Percentiles rank a stretch among this genome's conserved stretches.
These are phyloP conservation scores for Drosophila setifemur DNA, from an alignment of 1,140 invertebrate species.

Conservation along the genomic window DNA sequence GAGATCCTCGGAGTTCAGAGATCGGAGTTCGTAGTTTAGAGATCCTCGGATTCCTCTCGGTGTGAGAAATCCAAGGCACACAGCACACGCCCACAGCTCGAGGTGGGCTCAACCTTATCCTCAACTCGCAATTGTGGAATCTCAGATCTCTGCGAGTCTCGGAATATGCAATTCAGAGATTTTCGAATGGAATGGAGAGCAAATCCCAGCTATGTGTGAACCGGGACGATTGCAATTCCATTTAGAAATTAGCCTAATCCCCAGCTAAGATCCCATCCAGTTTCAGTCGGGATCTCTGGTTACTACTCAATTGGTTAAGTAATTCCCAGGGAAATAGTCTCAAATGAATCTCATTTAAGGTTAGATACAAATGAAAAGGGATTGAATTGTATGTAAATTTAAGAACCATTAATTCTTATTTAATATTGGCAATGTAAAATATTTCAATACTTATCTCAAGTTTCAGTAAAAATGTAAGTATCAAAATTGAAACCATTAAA, in stretches of 20 bases:
- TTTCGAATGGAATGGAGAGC: background rate
- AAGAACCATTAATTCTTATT: too few relatives aligned
- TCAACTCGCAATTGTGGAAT: background rate
- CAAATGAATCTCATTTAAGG: too few relatives aligned
- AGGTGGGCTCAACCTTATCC: slow-evolving; percentile 14
- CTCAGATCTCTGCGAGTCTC: background rate
- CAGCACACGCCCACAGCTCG: slow-evolving; percentile 76
- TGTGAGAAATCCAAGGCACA: slow-evolving; percentile 53
- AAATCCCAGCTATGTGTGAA: slow-evolving; percentile 52
- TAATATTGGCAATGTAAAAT: too few relatives aligned
- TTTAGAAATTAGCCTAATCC: slow-evolving; percentile 80
- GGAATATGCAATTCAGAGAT: background rate
- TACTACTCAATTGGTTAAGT: slow-evolving; percentile 49
- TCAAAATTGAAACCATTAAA: too few relatives aligned
- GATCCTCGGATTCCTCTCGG: slow-evolving; percentile 3
- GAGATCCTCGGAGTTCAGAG: background rate
- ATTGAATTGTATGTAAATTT: too few relatives aligned
- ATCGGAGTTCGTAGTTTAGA: background rate
- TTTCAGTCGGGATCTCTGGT: too few relatives aligned
- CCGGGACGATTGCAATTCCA: slow-evolving; percentile 53
- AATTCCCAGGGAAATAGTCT: slow-evolving; percentile 33
- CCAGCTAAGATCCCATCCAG: background rate
- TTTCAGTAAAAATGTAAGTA: too few relatives aligned
- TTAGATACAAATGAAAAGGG: too few relatives aligned
- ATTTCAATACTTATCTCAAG: too few relatives aligned